Evolutionary conservation across 2,888 invertebrate species (phyloP), one percentile per base, ranked within the genome.

Genomic region (Nomada fucata): DNA sequence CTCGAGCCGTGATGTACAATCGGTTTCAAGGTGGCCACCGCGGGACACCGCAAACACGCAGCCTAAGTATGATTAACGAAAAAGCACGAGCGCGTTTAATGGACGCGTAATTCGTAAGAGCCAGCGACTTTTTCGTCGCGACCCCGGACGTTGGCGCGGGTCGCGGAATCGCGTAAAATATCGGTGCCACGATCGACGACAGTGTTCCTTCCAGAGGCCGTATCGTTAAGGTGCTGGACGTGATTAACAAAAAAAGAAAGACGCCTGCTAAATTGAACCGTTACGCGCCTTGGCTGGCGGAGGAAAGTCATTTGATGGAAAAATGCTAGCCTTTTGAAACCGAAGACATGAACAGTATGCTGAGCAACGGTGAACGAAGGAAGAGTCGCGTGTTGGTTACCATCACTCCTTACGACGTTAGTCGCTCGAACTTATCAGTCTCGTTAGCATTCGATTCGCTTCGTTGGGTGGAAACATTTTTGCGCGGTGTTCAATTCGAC

Each of bases 361-460:
- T 52, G 72, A 67, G 47, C 67, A 55, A 67, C 18, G 86, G 81
- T 61, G 68, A 70, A 77, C 71, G 67, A n/a, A 81, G 68, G 59
- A 87, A 73, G 77, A 89, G 88, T 53, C 85, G 86, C 50, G 84
- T 87, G 64, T 77, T 92, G 77, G 90, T 92, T 74, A 92, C 91
- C 50, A 91, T 92, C 63, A 91, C 92, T 55, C 92, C 92, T 50
- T 92, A 92, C 79, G 89, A 84, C 36, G 92, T 92, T 90, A 91
- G 92, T 92, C 82, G 70, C 64, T 60, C 7, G 36, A 55, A 2
- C 42, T 74, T 44, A 59, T 72, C 36, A n/a, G 18, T 36, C 59
- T 11, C 50, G 36, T 70, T 64, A 71, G 20, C 47, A 47, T 59
- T 20, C 13, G 47, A 18, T 64, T 50, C 23, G 15, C 69, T 23